A percentile compares a stretch with the other conserved stretches of the same genome.
Evolutionary conservation across 2,888 invertebrate genomes (phyloP).

Genomic region (Tipula vernalis): DNA sequence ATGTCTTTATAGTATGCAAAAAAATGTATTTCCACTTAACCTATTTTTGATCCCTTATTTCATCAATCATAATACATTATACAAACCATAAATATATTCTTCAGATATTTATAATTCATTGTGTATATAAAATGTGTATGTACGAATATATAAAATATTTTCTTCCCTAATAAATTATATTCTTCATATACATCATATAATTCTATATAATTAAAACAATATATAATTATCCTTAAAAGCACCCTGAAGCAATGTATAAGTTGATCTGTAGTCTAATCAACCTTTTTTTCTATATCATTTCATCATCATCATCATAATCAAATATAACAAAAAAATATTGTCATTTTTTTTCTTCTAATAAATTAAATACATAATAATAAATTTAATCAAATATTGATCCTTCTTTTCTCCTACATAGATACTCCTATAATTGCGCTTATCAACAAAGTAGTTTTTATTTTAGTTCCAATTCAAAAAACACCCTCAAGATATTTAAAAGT

Average conservation of each 20-base stretch:
- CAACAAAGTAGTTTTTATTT: background rate
- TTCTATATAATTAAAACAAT: background rate
- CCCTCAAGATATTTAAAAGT: background rate
- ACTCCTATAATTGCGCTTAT: background rate
- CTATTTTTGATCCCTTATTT: background rate
- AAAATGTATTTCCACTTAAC: background rate
- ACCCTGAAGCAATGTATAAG: background rate
- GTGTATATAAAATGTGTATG: background rate
- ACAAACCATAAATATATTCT: background rate
- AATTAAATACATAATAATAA: background rate
- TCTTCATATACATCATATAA: background rate
- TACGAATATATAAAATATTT: background rate
- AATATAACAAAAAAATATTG: background rate
- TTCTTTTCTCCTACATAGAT: background rate
- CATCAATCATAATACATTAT: background rate
- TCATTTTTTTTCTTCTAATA: background rate
- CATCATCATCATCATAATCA: background rate
- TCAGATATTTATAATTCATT: background rate
- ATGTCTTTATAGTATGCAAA: background rate
- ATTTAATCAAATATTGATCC: constrained; percentile 4
- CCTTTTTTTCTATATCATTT: background rate
- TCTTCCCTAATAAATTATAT: background rate
- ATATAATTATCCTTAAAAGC: background rate
- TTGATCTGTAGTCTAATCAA: background rate
- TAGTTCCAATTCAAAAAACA: background rate